These are phyloP conservation scores for Pammene fasciana DNA, from an alignment of 2,888 invertebrate genomes.

Conservation along the genomic window DNA sequence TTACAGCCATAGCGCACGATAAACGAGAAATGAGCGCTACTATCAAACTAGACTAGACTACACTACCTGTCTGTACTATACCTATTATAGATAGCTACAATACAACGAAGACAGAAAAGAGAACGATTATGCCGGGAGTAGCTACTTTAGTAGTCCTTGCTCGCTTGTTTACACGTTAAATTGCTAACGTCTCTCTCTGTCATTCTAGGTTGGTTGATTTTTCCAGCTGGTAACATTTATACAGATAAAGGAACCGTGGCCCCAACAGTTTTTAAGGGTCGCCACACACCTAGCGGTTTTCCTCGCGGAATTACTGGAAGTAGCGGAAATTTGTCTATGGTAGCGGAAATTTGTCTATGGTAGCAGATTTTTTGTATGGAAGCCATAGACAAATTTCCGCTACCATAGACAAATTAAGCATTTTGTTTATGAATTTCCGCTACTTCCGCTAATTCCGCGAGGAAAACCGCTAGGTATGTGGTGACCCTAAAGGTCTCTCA, in stretches of 20 bases:
- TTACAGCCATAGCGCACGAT: slow-evolving; percentile 34
- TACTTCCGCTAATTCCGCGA: too few species aligned
- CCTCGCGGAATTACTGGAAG: too few species aligned
- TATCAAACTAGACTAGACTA: slow-evolving; percentile 39
- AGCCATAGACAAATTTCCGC: too few species aligned
- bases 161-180: neutral
- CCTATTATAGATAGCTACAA: slow-evolving; percentile 5
- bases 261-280: too few species aligned
- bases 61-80: slow-evolving; percentile 8
- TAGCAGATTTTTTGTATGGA: too few species aligned
- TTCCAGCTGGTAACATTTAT: slow-evolving; percentile 11
- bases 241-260: neutral
- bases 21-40: slow-evolving; percentile 36
- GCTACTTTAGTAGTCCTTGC: neutral
- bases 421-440: too few species aligned
- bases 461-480: too few species aligned
- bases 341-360: too few species aligned
- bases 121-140: slow-evolving; percentile 1
- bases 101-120: slow-evolving; percentile 13
- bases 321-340: too few species aligned
- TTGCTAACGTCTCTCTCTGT: neutral
- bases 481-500: too few species aligned
- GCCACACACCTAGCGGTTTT: too few species aligned
- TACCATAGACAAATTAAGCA: too few species aligned
- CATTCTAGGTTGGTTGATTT: neutral